A percentile compares a stretch with the other conserved stretches of the same genome.
phyloP scores from a whole-genome alignment of 2,888 invertebrate genomes.

The Lasius platythorax region DNA sequence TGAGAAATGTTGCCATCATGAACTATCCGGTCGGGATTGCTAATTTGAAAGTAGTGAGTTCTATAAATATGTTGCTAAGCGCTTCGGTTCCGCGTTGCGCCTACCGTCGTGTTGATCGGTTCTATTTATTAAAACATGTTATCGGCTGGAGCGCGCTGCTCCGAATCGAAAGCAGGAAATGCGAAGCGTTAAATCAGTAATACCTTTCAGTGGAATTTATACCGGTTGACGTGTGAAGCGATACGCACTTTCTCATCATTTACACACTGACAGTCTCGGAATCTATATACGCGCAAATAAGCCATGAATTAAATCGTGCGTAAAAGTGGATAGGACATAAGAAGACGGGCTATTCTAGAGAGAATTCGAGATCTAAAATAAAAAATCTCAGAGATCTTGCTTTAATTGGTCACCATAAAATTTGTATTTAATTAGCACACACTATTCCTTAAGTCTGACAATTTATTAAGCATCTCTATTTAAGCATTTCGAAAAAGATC shows the following conservation, averaged over 20 bases:
- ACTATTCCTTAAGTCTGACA: not conserved
- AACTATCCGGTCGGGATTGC: not conserved
- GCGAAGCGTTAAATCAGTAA: conserved; percentile 16
- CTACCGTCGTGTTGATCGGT: not conserved
- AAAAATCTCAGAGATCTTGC: not conserved
- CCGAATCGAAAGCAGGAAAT: conserved; percentile 8
- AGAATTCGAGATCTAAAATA: conserved; percentile 22
- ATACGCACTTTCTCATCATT: conserved; percentile 48
- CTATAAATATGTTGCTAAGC: conserved; percentile 18
- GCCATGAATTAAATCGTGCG: conserved; percentile 26
- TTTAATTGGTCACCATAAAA: conserved; percentile 23
- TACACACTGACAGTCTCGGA: conserved; percentile 37
- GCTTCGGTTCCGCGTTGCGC: not conserved
- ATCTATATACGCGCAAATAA: conserved; percentile 23
- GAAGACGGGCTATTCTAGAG: conserved; percentile 6
- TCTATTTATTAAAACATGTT: conserved; percentile 27
- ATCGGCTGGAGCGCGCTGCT: not conserved
- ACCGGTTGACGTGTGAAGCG: conserved; percentile 11
- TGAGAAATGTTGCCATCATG: not conserved
- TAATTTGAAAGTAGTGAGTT: conserved; percentile 19
- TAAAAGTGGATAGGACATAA: conserved; percentile 31
- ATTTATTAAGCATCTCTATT: not conserved
- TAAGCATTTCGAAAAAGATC: not conserved
- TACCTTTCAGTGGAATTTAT: conserved; percentile 20
- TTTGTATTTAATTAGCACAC: not conserved